Conservation (phyloP, 2,797 vertebrate genomes). For the Anguilla obscura region DNA sequence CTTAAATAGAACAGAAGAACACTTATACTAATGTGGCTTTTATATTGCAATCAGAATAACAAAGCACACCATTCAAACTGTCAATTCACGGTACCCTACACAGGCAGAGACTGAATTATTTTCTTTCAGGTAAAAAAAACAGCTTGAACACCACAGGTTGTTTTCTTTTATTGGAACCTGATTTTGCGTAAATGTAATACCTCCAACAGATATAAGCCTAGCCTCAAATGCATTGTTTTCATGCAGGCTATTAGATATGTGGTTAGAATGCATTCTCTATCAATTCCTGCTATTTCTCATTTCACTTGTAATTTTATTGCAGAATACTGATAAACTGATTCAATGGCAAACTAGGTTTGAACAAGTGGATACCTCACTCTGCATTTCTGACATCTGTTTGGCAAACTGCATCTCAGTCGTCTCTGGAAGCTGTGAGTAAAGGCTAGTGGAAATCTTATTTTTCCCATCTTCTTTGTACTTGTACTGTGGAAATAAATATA, state of each 20-base stretch:
- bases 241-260: not conserved
- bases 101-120: not conserved
- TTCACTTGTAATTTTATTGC: not conserved
- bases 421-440: slow-evolving; percentile 75
- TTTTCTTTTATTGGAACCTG: not conserved
- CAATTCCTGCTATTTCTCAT: not conserved
- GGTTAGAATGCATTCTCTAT: not conserved
- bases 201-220: not conserved
- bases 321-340: not conserved
- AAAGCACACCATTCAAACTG: not conserved
- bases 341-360: not conserved
- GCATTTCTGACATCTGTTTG: slow-evolving; percentile 67
- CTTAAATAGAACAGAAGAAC: slow-evolving; percentile 50
- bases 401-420: slow-evolving; percentile 80
- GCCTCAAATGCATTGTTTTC: not conserved
- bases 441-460: slow-evolving; percentile 49
- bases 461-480: slow-evolving; percentile 42
- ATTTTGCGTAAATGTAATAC: not conserved
- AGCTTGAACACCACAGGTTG: not conserved
- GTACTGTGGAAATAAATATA: slow-evolving; percentile 10
- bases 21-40: not conserved
- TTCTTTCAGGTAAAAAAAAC: not conserved
- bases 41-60: not conserved
- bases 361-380: slow-evolving; percentile 59
- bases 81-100: not conserved